A percentile compares a stretch with the other conserved stretches of the same genome.
Conservation (phyloP, 2,113 vertebrate species). For the Manacus vitellinus region DNA sequence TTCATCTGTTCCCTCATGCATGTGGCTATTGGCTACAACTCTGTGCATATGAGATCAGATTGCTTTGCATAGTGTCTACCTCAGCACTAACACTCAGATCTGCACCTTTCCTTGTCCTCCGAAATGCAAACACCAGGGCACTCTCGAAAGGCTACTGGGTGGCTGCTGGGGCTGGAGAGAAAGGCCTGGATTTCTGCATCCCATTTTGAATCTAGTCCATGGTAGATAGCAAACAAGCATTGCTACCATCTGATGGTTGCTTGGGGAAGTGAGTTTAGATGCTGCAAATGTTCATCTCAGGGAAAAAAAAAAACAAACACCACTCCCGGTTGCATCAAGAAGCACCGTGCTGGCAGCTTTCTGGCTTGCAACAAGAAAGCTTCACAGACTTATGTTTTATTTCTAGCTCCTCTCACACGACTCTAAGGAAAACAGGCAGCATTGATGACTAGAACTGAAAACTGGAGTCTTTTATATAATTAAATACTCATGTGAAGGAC, state of each 20-base stretch:
- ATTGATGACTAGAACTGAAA: not conserved
- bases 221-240: constrained; percentile 61
- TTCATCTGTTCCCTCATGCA: constrained; percentile 65
- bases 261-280: constrained; percentile 62
- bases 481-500: not conserved
- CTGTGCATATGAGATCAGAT: constrained; percentile 54
- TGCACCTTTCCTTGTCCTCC: not conserved
- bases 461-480: not conserved
- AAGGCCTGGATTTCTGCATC: not conserved
- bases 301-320: not conserved
- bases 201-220: constrained; percentile 3
- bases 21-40: constrained; percentile 53
- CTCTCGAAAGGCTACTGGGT: not conserved
- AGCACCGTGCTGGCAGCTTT: not conserved
- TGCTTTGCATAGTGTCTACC: constrained; percentile 51
- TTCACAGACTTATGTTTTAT: not conserved
- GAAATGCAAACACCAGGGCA: not conserved
- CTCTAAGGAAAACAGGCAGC: not conserved
- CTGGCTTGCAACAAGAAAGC: not conserved
- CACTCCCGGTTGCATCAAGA: not conserved
- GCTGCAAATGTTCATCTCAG: not conserved
- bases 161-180: not conserved
- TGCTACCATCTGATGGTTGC: constrained; percentile 70
- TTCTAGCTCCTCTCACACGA: constrained; percentile 5
- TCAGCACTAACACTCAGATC: constrained; percentile 21